Evolutionary conservation across 2,797 vertebrate species (phyloP), one percentile per base, ranked within the genome.

Genomic region (Carcharodon carcharias): DNA sequence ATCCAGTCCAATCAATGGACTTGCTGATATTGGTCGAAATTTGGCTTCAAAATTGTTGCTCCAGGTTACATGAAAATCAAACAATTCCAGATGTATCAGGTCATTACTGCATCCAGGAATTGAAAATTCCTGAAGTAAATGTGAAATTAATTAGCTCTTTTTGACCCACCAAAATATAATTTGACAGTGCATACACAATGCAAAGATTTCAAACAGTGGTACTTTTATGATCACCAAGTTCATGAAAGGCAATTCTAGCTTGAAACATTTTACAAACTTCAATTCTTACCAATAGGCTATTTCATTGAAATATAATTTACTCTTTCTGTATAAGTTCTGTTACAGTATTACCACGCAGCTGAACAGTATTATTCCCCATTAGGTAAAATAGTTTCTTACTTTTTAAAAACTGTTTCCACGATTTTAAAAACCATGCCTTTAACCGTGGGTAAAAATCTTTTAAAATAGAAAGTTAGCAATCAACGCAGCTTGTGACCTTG

Each of bases 241-340:
- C 71, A 73, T 95, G 94, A 95, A 95, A 95, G 65, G 45, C 94
- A 95, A 95, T 95, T 95, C 91, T 73, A 73, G 35, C 94, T 95
- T 56, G 50, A 73, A 93, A 93, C 8, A 40, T 93, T 65, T 93
- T 26, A 93, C 40, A 65, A 95, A 73, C 94, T 77, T 71, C 94
- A 71, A 95, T 95, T 71, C 94, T 58, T 35, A 95, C 50, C 50
- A 58, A 95, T 21, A 21, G 94, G 94, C 31, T 77, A 95, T 58
- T 95, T n/a, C 67, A 71, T 95, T 71, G 50, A 95, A 95, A 95
- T 71, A 95, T 69, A 95, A 95, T 95, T 54, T 77, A 77, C 31
- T 56, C 94, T 40, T n/a, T 71, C 61, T 71, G 93, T 31, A 54
- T 50, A 95, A 71, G 54, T 71, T 95, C 69, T 73, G 31, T 56